phyloP scores from a whole-genome alignment of 2,797 vertebrate species.

The Cephalopachus bancanus region DNA sequence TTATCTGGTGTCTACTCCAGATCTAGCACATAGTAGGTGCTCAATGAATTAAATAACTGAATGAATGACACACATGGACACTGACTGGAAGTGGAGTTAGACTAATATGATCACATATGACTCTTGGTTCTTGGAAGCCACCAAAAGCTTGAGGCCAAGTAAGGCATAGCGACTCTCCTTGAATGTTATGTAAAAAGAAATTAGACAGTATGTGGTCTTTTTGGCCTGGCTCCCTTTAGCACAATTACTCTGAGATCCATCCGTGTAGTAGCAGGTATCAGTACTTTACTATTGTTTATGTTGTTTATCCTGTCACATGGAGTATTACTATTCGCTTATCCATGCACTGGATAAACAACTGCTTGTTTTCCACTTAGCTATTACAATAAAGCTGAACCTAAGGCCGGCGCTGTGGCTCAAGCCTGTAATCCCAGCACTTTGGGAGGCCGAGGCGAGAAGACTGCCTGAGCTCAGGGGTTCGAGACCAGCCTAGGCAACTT shows the following conservation, averaged over 20 bases:
- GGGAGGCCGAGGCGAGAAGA: too few species aligned
- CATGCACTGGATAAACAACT: background rate
- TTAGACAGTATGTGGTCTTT: background rate
- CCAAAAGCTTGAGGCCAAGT: conserved; percentile 18
- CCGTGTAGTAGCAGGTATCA: background rate
- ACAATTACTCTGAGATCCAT: conserved; percentile 3
- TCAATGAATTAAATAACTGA: conserved; percentile 32
- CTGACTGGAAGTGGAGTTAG: background rate
- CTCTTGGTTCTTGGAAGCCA: background rate
- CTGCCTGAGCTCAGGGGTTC: too few species aligned
- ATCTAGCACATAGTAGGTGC: background rate
- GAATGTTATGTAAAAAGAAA: conserved; percentile 29
- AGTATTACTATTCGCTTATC: background rate
- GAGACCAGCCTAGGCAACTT: too few species aligned
- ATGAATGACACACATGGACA: background rate
- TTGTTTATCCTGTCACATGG: background rate
- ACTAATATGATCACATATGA: background rate
- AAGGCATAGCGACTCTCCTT: background rate
- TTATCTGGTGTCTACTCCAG: background rate
- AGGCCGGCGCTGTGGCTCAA: too few species aligned
- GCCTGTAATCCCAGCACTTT: too few species aligned
- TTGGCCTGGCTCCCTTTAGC: background rate
- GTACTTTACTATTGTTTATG: background rate
- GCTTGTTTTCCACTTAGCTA: background rate
- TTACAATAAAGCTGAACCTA: background rate